Conservation (phyloP, 2,113 vertebrate species). For the Cephalopholis sonnerati region DNA sequence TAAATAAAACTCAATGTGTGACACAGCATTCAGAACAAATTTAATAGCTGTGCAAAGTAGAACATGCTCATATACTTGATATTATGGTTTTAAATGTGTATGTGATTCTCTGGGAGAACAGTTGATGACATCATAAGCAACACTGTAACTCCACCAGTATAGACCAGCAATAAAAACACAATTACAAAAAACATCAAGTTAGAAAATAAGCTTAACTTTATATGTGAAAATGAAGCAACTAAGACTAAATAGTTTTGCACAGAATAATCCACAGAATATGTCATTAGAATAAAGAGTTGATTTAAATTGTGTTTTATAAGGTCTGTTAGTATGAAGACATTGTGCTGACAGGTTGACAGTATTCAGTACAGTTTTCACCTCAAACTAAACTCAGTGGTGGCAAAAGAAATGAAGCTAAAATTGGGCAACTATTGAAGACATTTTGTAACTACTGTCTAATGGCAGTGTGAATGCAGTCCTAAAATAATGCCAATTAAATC, state of each 20-base stretch:
- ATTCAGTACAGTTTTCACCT: not conserved
- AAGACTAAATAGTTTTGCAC: not conserved
- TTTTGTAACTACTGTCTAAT: not conserved
- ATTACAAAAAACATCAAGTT: no score
- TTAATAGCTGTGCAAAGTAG: no score
- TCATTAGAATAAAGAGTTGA: not conserved
- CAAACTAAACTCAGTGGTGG: not conserved
- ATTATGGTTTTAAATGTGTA: no score
- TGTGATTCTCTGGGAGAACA: not conserved
- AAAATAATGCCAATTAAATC: constrained; percentile 27
- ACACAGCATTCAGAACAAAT: not conserved
- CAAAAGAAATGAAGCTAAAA: not conserved
- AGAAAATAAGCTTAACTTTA: not conserved
- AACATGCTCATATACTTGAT: not conserved
- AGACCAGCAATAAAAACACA: not conserved
- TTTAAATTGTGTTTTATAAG: not conserved
- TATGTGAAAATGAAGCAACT: no score
- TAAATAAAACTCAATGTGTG: not conserved
- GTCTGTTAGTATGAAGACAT: no score
- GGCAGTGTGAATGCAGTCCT: not conserved
- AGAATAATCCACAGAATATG: not conserved
- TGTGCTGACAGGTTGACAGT: no score
- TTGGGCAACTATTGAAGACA: not conserved
- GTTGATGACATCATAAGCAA: not conserved
- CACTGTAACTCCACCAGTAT: not conserved